Evolutionary conservation across 2,888 invertebrate species (phyloP).

Genomic region (Polyommatus iphigenia): DNA sequence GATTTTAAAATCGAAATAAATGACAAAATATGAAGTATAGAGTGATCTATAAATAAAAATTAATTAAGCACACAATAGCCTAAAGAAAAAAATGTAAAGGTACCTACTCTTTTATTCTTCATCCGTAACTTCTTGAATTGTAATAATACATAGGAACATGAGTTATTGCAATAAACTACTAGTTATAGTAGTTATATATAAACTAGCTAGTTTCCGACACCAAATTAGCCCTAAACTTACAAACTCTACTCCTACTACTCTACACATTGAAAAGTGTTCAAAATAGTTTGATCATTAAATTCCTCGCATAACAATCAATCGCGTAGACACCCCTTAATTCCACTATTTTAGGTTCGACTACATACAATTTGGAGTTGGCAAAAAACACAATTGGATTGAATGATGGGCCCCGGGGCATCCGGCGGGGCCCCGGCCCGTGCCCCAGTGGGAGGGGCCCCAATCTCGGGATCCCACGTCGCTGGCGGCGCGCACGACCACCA

Average conservation of each 20-base stretch:
- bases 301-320: neutral
- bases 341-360: conserved; percentile 8
- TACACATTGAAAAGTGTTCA: neutral
- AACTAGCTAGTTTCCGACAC: too few species aligned
- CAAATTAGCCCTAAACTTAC: neutral
- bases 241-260: neutral
- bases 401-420: conserved; percentile 20
- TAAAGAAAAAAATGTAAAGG: too few species aligned
- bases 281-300: neutral
- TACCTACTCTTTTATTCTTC: too few species aligned
- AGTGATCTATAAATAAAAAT: too few species aligned
- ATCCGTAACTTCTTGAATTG: too few species aligned
- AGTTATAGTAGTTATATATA: too few species aligned
- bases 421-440: conserved; percentile 12
- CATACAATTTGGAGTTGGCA: conserved; percentile 17
- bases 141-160: too few species aligned
- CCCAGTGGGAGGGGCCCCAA: conserved; percentile 22
- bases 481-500: conserved; percentile 25
- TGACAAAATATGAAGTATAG: too few species aligned
- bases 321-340: neutral
- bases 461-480: conserved; percentile 30
- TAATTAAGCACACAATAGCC: too few species aligned
- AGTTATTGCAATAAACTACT: too few species aligned
- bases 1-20: too few species aligned
- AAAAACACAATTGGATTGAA: conserved; percentile 31